Conservation (phyloP, 2,797 vertebrate species). For the Sebastes kiyomatsui region DNA sequence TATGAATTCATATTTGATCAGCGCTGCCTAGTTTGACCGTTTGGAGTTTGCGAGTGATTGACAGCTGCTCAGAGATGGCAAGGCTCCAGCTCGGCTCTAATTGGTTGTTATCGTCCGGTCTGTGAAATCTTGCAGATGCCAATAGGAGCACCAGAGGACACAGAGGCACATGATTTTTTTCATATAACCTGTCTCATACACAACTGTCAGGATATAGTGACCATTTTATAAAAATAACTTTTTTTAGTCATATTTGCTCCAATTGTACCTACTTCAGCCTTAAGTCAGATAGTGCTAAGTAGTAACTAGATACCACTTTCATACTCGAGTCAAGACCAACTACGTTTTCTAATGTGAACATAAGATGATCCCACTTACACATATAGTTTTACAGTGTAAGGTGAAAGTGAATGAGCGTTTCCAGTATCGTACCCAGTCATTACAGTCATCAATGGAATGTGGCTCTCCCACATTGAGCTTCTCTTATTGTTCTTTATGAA, state of each 20-base stretch:
- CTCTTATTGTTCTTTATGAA: slow-evolving; percentile 48
- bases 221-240: neutral
- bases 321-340: neutral
- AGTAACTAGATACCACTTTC: neutral
- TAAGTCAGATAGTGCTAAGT: neutral
- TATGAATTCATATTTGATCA: too few species aligned
- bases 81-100: neutral
- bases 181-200: too few species aligned
- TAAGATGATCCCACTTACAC: neutral
- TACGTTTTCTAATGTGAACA: neutral
- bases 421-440: neutral
- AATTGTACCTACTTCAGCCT: too few species aligned
- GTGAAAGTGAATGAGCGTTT: neutral
- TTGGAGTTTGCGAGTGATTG: too few species aligned
- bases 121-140: neutral
- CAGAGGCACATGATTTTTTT: too few species aligned
- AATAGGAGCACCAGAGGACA: too few species aligned
- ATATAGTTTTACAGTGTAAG: neutral
- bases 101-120: neutral
- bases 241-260: neutral
- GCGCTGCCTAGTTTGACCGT: too few species aligned
- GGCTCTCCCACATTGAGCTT: slow-evolving; percentile 47
- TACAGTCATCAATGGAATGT: slow-evolving; percentile 46
- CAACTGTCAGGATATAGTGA: too few species aligned
- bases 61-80: too few species aligned